A percentile compares a stretch with the other conserved stretches of the same genome.
These are phyloP conservation scores for Elanoides forficatus DNA, from an alignment of 2,113 vertebrate species.

Conservation along the genomic window DNA sequence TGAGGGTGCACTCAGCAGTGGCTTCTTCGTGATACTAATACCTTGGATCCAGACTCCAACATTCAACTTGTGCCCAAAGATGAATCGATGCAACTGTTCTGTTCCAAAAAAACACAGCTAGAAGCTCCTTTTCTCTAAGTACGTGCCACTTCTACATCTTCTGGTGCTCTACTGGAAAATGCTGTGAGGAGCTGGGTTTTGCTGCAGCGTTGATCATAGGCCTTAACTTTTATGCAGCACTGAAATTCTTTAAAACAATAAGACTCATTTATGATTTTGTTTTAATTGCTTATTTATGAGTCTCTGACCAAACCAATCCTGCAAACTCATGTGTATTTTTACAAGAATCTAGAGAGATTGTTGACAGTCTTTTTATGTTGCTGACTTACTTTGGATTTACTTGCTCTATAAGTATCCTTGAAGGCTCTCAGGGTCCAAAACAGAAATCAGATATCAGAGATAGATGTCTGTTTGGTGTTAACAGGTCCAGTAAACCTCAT, in stretches of 20 bases:
- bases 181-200: background rate
- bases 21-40: background rate
- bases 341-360: background rate
- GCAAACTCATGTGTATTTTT: background rate
- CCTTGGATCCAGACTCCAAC: background rate
- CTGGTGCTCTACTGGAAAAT: background rate
- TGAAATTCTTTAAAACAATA: background rate
- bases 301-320: background rate
- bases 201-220: background rate
- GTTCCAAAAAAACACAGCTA: background rate
- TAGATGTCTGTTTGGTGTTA: background rate
- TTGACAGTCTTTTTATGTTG: background rate
- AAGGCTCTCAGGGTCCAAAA: background rate
- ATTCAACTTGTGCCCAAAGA: background rate
- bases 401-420: background rate
- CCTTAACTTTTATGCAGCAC: background rate
- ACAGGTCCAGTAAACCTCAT: background rate
- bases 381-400: background rate
- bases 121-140: background rate
- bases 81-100: background rate
- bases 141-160: rapidly evolving
- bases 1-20: background rate
- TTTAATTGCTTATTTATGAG: background rate
- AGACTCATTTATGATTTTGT: background rate
- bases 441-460: background rate